Conservation (phyloP, 2,113 vertebrate genomes). For the Syngnathus scovelli region DNA sequence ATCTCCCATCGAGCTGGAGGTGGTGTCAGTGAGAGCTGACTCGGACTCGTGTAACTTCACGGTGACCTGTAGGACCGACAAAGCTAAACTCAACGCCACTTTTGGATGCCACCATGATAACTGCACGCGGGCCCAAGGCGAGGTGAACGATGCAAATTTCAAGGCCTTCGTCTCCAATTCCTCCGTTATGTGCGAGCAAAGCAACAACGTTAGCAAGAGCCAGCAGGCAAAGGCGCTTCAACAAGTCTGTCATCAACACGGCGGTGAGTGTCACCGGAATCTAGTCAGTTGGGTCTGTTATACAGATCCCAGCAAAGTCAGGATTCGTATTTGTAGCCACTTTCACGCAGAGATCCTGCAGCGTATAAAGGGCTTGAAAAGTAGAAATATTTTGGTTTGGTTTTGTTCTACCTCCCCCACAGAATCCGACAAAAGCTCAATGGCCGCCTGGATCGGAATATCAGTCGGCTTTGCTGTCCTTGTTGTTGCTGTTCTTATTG, state of each 20-base stretch:
- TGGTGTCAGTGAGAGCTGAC: neutral
- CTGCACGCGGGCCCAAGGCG: constrained; percentile 14
- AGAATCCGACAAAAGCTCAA: no score
- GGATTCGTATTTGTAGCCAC: neutral
- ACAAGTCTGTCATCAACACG: accelerated
- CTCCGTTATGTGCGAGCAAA: constrained; percentile 36
- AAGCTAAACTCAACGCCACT: constrained; percentile 14
- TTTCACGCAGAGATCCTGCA: neutral
- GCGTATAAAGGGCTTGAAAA: no score
- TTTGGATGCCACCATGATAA: neutral
- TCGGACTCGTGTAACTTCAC: constrained; percentile 12
- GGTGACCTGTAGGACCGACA: constrained; percentile 23
- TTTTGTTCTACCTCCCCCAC: no score
- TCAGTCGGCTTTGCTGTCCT: no score
- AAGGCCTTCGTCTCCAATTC: neutral
- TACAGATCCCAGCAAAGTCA: neutral
- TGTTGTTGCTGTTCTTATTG: no score
- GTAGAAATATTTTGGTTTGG: no score
- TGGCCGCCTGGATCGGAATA: no score
- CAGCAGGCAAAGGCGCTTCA: accelerated
- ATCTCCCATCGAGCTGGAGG: neutral
- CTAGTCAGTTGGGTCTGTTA: neutral
- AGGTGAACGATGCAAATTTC: neutral
- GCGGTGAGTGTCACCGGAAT: no score
- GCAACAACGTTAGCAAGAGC: constrained; percentile 27